These are phyloP conservation scores for Parthenolecanium corni DNA, from an alignment of 2,888 invertebrate genomes.

Conservation along the genomic window DNA sequence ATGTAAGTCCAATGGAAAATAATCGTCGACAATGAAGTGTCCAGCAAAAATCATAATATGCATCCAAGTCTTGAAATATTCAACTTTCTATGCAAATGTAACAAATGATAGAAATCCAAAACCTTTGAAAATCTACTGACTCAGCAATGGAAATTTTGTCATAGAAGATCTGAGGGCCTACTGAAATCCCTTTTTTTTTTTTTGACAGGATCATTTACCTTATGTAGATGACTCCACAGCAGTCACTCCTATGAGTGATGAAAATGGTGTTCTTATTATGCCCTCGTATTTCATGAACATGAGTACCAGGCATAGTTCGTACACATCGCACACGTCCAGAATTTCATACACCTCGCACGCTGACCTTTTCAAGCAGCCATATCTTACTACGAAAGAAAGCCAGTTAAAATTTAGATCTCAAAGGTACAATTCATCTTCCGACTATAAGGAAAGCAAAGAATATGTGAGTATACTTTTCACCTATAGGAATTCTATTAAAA, in stretches of 20 bases:
- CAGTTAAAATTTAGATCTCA: slow-evolving; percentile 64
- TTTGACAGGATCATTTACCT: slow-evolving; percentile 66
- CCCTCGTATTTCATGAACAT: slow-evolving; percentile 79
- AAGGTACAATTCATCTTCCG: slow-evolving; percentile 33
- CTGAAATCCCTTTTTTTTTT: too few species aligned
- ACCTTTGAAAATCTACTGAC: too few species aligned
- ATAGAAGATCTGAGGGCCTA: too few species aligned
- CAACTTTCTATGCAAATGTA: too few species aligned
- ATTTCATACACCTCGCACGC: slow-evolving; percentile 90
- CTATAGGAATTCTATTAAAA: neutral
- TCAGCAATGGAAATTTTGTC: too few species aligned
- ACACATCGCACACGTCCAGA: slow-evolving; percentile 87
- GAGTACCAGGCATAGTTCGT: slow-evolving; percentile 87
- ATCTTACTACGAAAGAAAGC: slow-evolving; percentile 66
- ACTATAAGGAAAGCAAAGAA: slow-evolving; percentile 16
- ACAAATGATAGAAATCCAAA: too few species aligned
- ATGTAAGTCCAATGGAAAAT: too few species aligned
- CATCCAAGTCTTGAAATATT: too few species aligned
- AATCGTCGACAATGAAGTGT: too few species aligned
- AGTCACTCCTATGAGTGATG: slow-evolving; percentile 95
- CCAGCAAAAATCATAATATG: too few species aligned
- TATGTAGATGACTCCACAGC: slow-evolving; percentile 96
- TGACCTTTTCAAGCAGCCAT: slow-evolving; percentile 59
- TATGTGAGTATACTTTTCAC: neutral
- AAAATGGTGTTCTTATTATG: slow-evolving; percentile 88